phyloP scores from a whole-genome alignment of 2,888 invertebrate genomes.

The Clepsis dumicolana region DNA sequence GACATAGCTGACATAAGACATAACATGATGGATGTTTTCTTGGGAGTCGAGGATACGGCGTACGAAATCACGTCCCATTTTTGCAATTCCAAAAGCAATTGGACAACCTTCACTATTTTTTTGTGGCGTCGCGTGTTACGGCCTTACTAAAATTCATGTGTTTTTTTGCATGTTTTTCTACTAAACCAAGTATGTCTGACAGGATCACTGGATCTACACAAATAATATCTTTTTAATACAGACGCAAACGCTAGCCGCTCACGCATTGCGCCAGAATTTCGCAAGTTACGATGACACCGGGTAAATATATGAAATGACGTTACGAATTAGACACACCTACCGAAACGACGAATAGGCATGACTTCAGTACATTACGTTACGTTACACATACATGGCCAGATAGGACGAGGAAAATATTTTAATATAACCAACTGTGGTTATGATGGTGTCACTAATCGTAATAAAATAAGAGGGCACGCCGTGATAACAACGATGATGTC shows the following conservation, averaged over 20 bases:
- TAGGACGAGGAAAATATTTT: conserved; percentile 25
- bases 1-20: not conserved
- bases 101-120: not conserved
- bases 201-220: not conserved
- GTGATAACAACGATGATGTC: not conserved
- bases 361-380: conserved; percentile 20
- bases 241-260: not conserved
- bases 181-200: not conserved
- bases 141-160: not conserved
- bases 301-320: conserved; percentile 21
- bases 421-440: conserved; percentile 15
- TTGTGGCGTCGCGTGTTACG: not conserved
- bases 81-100: not conserved
- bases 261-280: not conserved
- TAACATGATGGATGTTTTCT: not conserved
- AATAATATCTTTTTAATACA: not conserved
- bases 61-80: not conserved
- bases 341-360: conserved; percentile 38
- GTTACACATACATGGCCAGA: conserved; percentile 13
- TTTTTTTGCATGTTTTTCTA: conserved; percentile 1
- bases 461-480: conserved; percentile 13
- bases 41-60: not conserved
- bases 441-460: conserved; percentile 19
- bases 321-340: conserved; percentile 38
- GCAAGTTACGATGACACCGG: conserved; percentile 20